Evolutionary conservation across 2,888 invertebrate genomes (phyloP).

Genomic region (Hoplodrina blanda): DNA sequence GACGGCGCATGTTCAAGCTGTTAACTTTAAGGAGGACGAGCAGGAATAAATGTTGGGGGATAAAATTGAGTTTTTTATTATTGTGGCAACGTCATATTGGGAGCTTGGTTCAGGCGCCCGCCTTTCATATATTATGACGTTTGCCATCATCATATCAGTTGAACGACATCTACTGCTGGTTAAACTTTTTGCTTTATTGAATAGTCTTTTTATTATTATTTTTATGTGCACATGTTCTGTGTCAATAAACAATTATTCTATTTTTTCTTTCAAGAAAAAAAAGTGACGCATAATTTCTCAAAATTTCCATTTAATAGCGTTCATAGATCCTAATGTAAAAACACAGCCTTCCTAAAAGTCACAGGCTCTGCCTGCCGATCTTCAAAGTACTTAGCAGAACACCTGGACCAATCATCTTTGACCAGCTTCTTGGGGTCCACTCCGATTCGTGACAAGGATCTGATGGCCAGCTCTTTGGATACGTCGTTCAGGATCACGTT

Average conservation of each 20-base stretch:
- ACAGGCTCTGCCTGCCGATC: conserved; percentile 73
- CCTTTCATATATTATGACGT: too few relatives aligned
- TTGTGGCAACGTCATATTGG: too few relatives aligned
- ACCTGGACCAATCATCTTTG: conserved; percentile 75
- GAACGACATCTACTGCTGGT: too few relatives aligned
- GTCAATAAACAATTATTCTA: too few relatives aligned
- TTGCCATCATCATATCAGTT: too few relatives aligned
- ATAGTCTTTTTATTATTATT: too few relatives aligned
- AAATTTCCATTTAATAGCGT: not conserved
- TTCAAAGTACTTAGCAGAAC: conserved; percentile 81
- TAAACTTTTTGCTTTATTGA: too few relatives aligned
- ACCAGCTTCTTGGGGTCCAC: conserved; percentile 69
- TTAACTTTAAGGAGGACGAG: conserved; percentile 50
- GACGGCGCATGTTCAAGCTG: conserved; percentile 82
- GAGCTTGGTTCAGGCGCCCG: too few relatives aligned
- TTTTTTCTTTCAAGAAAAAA: not conserved
- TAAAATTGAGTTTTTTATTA: not conserved
- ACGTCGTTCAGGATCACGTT: conserved; percentile 78
- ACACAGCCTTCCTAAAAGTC: conserved; percentile 80
- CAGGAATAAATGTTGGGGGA: conserved; percentile 22
- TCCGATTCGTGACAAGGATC: conserved; percentile 73
- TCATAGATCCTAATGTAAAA: conserved; percentile 53
- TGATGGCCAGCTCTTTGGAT: conserved; percentile 78
- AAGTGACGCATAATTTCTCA: not conserved
- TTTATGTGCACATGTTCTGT: too few relatives aligned